Percentiles rank a stretch among this genome's conserved stretches.
These are phyloP conservation scores for Halcyon badia DNA, from an alignment of 2,797 vertebrate species.

Conservation along the genomic window DNA sequence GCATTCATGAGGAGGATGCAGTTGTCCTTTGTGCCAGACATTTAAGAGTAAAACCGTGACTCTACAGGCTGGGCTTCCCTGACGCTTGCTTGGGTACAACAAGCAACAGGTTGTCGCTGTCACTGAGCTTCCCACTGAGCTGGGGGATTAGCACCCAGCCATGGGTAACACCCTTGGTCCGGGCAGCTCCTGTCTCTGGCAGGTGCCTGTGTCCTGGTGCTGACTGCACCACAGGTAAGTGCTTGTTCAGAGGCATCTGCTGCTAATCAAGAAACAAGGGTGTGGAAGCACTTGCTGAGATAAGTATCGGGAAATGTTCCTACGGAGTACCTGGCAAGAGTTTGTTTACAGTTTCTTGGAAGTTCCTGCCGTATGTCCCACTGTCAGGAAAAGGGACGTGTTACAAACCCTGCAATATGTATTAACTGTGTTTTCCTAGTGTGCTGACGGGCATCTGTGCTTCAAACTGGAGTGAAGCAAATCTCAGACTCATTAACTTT, in stretches of 20 bases:
- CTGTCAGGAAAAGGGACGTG: neutral
- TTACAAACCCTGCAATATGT: neutral
- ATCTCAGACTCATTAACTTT: neutral
- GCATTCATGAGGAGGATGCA: neutral
- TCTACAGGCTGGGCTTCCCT: neutral
- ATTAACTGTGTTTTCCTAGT: neutral
- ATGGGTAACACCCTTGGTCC: neutral
- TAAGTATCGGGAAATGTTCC: conserved; percentile 14
- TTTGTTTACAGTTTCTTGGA: neutral
- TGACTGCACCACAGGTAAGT: neutral
- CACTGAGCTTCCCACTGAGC: neutral
- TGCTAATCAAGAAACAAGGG: neutral
- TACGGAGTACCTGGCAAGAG: neutral
- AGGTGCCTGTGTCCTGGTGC: neutral
- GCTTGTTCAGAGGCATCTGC: neutral
- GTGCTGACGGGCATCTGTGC: neutral
- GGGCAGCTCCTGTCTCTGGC: neutral
- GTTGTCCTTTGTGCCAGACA: neutral
- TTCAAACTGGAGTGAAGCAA: neutral
- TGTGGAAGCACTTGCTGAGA: neutral
- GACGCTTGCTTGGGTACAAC: neutral
- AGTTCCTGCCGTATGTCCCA: neutral
- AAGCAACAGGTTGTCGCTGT: neutral
- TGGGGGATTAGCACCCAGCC: neutral
- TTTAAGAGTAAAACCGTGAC: neutral